Evolutionary conservation across 2,888 invertebrate genomes (phyloP).

Genomic region (Copidosoma aretas): DNA sequence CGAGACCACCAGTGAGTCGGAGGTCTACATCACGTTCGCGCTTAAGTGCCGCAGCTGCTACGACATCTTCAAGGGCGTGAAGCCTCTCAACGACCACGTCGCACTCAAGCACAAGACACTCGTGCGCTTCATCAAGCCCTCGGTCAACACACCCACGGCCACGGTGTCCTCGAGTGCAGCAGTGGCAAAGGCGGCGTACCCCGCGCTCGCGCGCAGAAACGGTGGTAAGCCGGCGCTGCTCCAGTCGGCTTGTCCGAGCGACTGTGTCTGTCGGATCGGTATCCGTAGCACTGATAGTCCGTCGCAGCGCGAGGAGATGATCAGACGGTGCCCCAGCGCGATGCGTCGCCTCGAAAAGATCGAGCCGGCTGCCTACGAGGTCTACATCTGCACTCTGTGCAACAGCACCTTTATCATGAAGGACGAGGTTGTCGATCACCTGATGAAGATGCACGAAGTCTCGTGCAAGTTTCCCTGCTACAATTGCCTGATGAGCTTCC

Average conservation of each 20-base stretch:
- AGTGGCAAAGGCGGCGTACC: not conserved
- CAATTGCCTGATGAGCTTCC: constrained; percentile 35
- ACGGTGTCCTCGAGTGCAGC: not conserved
- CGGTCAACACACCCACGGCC: not conserved
- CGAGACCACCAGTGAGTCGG: constrained; percentile 30
- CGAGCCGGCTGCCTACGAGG: constrained; percentile 39
- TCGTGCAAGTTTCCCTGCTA: constrained; percentile 39
- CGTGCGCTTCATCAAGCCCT: constrained; percentile 15
- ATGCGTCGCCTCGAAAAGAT: constrained; percentile 38
- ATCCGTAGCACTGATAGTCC: constrained; percentile 29
- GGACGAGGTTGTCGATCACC: constrained; percentile 38
- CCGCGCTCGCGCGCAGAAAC: constrained; percentile 12
- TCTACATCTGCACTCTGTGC: constrained; percentile 38
- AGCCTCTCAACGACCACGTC: constrained; percentile 38
- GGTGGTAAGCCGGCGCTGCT: constrained; percentile 8
- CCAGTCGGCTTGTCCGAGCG: constrained; percentile 33
- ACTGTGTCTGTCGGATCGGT: constrained; percentile 38
- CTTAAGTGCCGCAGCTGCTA: constrained; percentile 40
- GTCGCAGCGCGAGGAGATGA: constrained; percentile 33
- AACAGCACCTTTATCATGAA: constrained; percentile 40
- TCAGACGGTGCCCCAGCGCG: constrained; percentile 35
- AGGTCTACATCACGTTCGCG: constrained; percentile 32
- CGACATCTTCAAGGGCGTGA: constrained; percentile 28
- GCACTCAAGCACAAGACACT: constrained; percentile 35
- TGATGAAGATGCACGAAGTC: constrained; percentile 41